These are phyloP conservation scores for Phalloptychus januarius DNA, from an alignment of 2,797 vertebrate genomes.

Conservation along the genomic window DNA sequence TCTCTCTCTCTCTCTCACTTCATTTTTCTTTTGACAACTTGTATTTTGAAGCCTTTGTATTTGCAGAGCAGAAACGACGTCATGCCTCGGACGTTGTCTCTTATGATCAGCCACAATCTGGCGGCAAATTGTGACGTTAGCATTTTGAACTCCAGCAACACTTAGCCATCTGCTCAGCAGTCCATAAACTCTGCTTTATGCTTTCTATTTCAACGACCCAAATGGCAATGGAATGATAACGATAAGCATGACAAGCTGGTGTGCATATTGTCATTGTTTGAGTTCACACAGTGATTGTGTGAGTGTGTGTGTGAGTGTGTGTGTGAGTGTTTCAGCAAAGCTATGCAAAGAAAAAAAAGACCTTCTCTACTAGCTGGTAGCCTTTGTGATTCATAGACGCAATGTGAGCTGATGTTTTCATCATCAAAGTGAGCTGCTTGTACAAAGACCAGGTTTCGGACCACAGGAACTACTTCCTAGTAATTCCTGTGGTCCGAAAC, in stretches of 20 bases:
- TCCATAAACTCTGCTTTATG: constrained; percentile 38
- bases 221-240: constrained; percentile 25
- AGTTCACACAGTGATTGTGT: neutral
- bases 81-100: constrained; percentile 33
- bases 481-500: too few relatives aligned
- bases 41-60: constrained; percentile 16
- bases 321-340: constrained; percentile 21
- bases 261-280: constrained; percentile 20
- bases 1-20: neutral
- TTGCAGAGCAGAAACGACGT: constrained; percentile 13
- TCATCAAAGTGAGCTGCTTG: neutral
- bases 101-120: constrained; percentile 55
- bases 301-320: neutral
- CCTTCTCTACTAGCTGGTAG: neutral
- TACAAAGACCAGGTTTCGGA: neutral
- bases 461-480: neutral
- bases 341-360: constrained; percentile 34
- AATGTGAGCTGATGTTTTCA: neutral
- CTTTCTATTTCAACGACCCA: constrained; percentile 41
- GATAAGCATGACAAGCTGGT: constrained; percentile 30
- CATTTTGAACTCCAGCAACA: constrained; percentile 38
- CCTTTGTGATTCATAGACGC: constrained; percentile 22
- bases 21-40: neutral
- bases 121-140: constrained; percentile 24
- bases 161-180: constrained; percentile 55